Evolutionary conservation across 2,797 vertebrate species (phyloP), one percentile per base, ranked within the genome.

Genomic region (Sebastes dallii): DNA sequence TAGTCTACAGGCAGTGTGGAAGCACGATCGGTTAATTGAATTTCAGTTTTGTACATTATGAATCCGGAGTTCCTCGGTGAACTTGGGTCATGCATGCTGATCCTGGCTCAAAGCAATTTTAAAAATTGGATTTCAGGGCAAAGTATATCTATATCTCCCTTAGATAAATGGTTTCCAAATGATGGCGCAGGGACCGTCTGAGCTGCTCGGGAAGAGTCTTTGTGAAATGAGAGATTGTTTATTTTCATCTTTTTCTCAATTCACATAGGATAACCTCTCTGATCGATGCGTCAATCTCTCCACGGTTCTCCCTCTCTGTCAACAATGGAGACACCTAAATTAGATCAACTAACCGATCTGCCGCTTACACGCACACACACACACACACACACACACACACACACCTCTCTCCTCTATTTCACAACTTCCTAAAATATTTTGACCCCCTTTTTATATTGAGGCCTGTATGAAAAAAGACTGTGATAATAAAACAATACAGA

Each of bases 81-180:
- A 39, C 76, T 32, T n/a, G 6, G 27, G 59, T 79, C 66, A 46
- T 46, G 16, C 42, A 3, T 10, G 60, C 46, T 72, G 24, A 65
- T 59, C 60, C 27, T 6, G 52, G 29, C 36, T 62, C n/a, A 2
- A 71, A 77, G 29, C 50, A 61, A 64, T 60, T 77, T 34, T 58
- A 16, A 25, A 55, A 83, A 75, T 58, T 77, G 55, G 60, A 61
- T 86, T 84, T 86, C 71, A 67, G 59, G 56, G 34, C 24, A 78
- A 66, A 79, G 59, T 9, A 20, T 11, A 68, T 87, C 55, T 42
- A 71, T 82, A n/a, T n/a, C 61, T 66, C 29, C 4, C 13, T 66
- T 9, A 18, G 69, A 77, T 27, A 56, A 78, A 65, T 67, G 16
- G 27, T n/a, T 75, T 39, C 32, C 36, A 70, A 54, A 74, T 62